A percentile compares a stretch with the other conserved stretches of the same genome.
Conservation (phyloP, 2,113 vertebrate species). For the Gavia stellata region DNA sequence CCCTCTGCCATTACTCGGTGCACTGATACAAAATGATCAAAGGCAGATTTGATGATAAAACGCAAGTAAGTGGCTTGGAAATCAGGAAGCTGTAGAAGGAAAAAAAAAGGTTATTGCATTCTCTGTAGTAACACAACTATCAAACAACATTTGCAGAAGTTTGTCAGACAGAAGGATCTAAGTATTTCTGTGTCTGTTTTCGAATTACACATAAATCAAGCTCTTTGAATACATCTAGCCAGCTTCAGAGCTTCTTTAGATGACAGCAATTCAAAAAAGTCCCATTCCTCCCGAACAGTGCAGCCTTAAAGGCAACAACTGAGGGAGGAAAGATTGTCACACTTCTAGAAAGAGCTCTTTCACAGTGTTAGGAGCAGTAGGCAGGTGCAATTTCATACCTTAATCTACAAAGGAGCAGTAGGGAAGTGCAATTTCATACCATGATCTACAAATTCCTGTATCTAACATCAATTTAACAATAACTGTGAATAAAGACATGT, state of each 20-base stretch:
- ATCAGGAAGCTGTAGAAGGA: slow-evolving; percentile 76
- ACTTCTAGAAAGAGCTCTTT: not conserved
- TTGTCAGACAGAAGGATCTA: not conserved
- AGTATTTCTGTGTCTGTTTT: not conserved
- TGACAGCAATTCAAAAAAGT: not conserved
- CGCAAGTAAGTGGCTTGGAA: slow-evolving; percentile 81
- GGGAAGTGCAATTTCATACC: not conserved
- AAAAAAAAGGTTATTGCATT: not conserved
- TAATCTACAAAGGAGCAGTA: not conserved
- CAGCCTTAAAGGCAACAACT: not conserved
- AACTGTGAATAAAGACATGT: not conserved
- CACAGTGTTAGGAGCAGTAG: not conserved
- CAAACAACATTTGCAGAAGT: not conserved
- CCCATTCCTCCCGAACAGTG: not conserved
- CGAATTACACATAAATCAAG: not conserved
- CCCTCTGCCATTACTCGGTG: slow-evolving; percentile 83
- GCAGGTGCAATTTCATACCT: not conserved
- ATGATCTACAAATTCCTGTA: not conserved
- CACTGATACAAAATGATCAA: slow-evolving; percentile 91
- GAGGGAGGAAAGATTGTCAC: not conserved
- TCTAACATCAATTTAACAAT: not conserved
- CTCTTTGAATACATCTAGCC: not conserved
- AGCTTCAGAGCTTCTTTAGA: not conserved
- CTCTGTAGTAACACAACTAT: not conserved
- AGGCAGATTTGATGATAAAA: slow-evolving; percentile 87